Base-by-base conservation (phyloP, 2,113 vertebrate genomes). In the Nothobranchius furzeri region DNA sequence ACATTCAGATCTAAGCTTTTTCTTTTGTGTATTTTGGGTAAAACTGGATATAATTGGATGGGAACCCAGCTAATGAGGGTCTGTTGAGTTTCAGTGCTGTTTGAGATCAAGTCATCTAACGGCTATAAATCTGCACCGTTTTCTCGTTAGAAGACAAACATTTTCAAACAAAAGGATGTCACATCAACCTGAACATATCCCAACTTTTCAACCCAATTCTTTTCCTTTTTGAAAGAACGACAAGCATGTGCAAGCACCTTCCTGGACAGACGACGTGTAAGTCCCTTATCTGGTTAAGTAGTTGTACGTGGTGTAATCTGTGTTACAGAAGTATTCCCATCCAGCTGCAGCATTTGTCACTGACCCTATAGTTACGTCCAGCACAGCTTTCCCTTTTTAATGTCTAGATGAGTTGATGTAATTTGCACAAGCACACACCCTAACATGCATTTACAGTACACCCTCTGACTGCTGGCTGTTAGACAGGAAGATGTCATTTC, bases 401-500 rank as follows among this genome's bases (percentile, higher is more conserved):
- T 46, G 60, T 79, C 74, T 68, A 60, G 75, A 81, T 74, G 35
- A 79, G 73, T 85, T 68, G 67, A 45, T 60, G 12, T 51, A 46
- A 67, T 24, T 51, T 55, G 47, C 52, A 64, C 54, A 64, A 54
- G 37, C 58, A 60, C n/a, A 63, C 60, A 75, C 69, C 20, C 70
- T n/a, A 13, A 67, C 73, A 70, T 85, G 79, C 74, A 79, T 84
- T 89, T 87, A 63, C 45, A 49, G 12, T 15, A 49, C 79, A 75
- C 68, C 73, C 58, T 10, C 61, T 45, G 4, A 54, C 60, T 67
- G 55, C 45, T 55, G 78, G 80, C 80, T 80, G 64, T 80, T 76
- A 89, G 85, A 79, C 73, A 55, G 70, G 60, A 48, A 67, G 79
- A 82, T 78, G 73, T 68, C 10, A 75, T 89, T 86, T 90, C 82